Evolutionary conservation across 2,888 invertebrate genomes (phyloP).

Genomic region (Eupeodes luniger): DNA sequence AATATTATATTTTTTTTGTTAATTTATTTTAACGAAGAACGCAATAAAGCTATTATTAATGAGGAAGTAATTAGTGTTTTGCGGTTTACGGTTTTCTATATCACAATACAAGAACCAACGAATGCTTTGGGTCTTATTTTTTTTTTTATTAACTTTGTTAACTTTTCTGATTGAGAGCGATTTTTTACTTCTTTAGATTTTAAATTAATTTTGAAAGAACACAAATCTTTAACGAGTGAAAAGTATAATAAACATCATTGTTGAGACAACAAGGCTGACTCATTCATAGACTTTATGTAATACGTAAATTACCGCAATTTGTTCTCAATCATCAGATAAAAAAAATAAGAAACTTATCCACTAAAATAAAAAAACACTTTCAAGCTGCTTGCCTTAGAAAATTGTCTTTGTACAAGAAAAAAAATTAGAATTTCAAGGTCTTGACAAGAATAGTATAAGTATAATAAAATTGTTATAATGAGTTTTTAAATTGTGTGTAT

Average conservation of each 20-base stretch:
- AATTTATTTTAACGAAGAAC: slow-evolving; percentile 30
- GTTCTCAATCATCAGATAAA: slow-evolving; percentile 33
- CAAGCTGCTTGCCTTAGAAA: not conserved
- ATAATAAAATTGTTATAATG: not conserved
- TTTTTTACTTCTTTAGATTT: not conserved
- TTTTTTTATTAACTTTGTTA: not conserved
- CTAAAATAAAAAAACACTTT: not conserved
- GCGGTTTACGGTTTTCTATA: slow-evolving; percentile 40
- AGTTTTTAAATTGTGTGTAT: not conserved
- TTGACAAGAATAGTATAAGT: not conserved
- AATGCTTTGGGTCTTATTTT: slow-evolving; percentile 1
- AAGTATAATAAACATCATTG: not conserved
- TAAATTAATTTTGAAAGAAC: not conserved
- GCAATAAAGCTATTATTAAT: slow-evolving; percentile 66
- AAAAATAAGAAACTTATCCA: not conserved
- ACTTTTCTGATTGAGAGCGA: not conserved
- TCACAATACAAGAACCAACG: slow-evolving; percentile 18
- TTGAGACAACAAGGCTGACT: slow-evolving; percentile 16
- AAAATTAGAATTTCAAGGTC: slow-evolving; percentile 24
- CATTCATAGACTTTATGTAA: not conserved
- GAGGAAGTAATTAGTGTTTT: slow-evolving; percentile 69
- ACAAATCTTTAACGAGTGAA: slow-evolving; percentile 1
- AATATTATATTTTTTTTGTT: slow-evolving; percentile 17
- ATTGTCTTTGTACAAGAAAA: not conserved
- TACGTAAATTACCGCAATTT: slow-evolving; percentile 41